A percentile compares a stretch with the other conserved stretches of the same genome.
Conservation (phyloP, 1,140 invertebrate genomes). For the Aphaenogaster rudis region DNA sequence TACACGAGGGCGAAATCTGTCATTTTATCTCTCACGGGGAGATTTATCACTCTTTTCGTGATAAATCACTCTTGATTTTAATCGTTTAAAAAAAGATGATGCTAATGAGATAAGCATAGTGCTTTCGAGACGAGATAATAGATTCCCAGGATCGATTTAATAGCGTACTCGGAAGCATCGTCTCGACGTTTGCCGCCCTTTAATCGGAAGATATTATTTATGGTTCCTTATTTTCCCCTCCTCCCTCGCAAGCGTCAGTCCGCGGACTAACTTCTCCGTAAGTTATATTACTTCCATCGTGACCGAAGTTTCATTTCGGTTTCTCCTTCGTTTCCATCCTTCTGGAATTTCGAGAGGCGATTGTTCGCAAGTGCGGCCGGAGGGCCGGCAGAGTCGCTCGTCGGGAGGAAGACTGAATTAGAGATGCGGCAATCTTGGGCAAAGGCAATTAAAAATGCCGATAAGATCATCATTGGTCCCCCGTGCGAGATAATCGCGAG, state of each 20-base stretch:
- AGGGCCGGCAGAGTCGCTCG: not conserved
- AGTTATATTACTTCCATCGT: conserved; percentile 58
- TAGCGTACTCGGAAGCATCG: not conserved
- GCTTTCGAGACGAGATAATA: not conserved
- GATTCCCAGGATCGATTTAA: conserved; percentile 1
- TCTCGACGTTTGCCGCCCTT: not conserved
- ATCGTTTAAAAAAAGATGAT: not conserved
- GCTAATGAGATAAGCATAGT: not conserved
- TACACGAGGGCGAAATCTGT: not conserved
- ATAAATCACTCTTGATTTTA: not conserved
- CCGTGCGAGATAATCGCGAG: not conserved
- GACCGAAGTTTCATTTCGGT: conserved; percentile 30
- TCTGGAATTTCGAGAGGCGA: not conserved
- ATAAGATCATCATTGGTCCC: not conserved
- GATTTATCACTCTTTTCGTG: not conserved
- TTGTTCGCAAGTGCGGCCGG: not conserved
- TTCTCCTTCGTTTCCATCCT: conserved; percentile 18
- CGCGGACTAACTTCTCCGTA: conserved; percentile 58
- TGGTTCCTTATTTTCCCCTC: conserved; percentile 23
- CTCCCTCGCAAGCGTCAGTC: not conserved
- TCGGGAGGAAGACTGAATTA: conserved; percentile 1
- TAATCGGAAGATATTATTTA: conserved; percentile 62
- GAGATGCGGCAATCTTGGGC: not conserved
- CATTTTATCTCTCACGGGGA: not conserved
- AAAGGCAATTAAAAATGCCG: conserved; percentile 24